These are phyloP conservation scores for Periphyllus acericola DNA, from an alignment of 2,888 invertebrate species.

Conservation along the genomic window DNA sequence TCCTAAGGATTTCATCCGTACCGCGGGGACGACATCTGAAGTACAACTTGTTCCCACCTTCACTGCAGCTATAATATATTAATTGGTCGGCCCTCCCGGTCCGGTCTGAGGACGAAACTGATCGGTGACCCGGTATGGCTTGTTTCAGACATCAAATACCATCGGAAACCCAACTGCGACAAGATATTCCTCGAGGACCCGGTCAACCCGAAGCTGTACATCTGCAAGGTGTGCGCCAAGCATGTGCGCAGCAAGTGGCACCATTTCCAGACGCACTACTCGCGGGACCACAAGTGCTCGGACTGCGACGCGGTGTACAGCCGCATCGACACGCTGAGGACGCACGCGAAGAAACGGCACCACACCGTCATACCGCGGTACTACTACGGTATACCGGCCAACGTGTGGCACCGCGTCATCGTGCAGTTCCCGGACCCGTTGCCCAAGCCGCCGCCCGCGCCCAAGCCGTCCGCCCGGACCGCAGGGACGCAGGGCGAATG, in stretches of 20 bases:
- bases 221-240: slow-evolving; percentile 75
- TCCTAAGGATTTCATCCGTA: too few relatives aligned
- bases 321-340: slow-evolving; percentile 85
- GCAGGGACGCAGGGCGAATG: too few relatives aligned
- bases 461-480: background rate
- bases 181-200: slow-evolving; percentile 41
- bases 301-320: slow-evolving; percentile 88
- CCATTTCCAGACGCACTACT: slow-evolving; percentile 73
- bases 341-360: slow-evolving; percentile 79
- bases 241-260: slow-evolving; percentile 76
- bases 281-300: slow-evolving; percentile 71
- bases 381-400: slow-evolving; percentile 62
- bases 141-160: slow-evolving; percentile 63
- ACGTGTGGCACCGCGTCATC: slow-evolving; percentile 46
- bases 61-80: too few relatives aligned
- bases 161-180: slow-evolving; percentile 60
- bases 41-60: too few relatives aligned
- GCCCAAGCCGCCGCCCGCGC: background rate
- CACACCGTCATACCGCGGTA: slow-evolving; percentile 64
- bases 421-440: background rate
- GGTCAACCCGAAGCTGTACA: slow-evolving; percentile 67
- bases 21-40: too few relatives aligned
- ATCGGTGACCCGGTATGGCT: slow-evolving; percentile 61
- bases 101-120: background rate
- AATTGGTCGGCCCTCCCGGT: too few relatives aligned